Evolutionary conservation across 2,113 vertebrate species (phyloP), one percentile per base, ranked within the genome.

Genomic region (Xenopus laevis): DNA sequence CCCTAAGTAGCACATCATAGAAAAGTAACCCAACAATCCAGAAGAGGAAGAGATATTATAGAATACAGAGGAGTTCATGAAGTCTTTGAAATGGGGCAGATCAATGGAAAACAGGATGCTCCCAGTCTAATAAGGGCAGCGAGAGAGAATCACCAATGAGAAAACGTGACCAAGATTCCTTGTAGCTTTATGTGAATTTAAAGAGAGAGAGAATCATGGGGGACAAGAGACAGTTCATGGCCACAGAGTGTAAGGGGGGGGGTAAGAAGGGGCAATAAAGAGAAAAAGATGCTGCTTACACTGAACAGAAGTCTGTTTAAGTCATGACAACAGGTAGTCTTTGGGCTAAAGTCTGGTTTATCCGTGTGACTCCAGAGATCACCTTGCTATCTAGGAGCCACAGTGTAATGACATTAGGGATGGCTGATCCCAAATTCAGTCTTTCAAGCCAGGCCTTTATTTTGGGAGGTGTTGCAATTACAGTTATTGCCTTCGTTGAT

Each of bases 261-360:
- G n/a, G n/a, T n/a, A n/a, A 12, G 2, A 33, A 65, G 69, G 18
- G 50, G 60, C n/a, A 58, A 33, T 66, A 76, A 52, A 68, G 23
- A 65, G n/a, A 68, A 27, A 27, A 27, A 27, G 64, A 45, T 50
- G 58, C 44, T n/a, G 74, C 74, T 70, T 67, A 67, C 23, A 13
- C 16, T 33, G 17, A 44, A 53, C 2, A 64, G 74, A 67, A 77
- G 74, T 77, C 74, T 58, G 13, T 68, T 75, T 44, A 40, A 67
- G 77, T 67, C 74, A 72, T 64, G 63, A 71, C 21, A 66, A 73
- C 59, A 78, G 83, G 79, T 80, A 80, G 81, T 79, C 72, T 82
- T 57, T 62, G 62, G 73, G 79, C 82, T 79, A 58, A 74, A 10
- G 68, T 60, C 21, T n/a, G 66, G 77, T 71, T 40, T 79, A 77